Conservation (phyloP, 2,797 vertebrate species). For the Bovichtus variegatus region DNA sequence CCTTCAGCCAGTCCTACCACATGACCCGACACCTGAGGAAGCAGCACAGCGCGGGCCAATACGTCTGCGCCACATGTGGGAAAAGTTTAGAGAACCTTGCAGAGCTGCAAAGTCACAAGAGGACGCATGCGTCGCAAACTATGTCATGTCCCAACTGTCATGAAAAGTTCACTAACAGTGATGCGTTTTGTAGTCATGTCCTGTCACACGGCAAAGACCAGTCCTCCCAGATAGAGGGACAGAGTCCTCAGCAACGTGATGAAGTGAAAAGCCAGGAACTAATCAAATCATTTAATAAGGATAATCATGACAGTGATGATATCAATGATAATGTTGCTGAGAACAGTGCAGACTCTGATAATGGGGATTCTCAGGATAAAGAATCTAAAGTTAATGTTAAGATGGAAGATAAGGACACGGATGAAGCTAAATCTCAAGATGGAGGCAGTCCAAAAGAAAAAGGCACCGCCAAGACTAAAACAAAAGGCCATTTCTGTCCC, state of each 20-base stretch:
- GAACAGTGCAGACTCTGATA: neutral
- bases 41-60: conserved; percentile 59
- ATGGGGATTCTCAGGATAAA: neutral
- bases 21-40: conserved; percentile 76
- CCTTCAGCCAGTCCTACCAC: conserved; percentile 78
- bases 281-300: neutral
- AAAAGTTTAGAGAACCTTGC: conserved; percentile 26
- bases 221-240: neutral
- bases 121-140: conserved; percentile 28
- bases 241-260: neutral
- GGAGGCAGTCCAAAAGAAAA: neutral
- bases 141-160: conserved; percentile 45
- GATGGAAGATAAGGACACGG: neutral
- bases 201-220: conserved; percentile 16
- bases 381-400: neutral
- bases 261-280: conserved; percentile 7
- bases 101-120: conserved; percentile 68
- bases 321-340: neutral
- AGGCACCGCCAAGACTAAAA: neutral
- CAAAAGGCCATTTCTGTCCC: conserved; percentile 68
- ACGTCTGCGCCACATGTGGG: conserved; percentile 70
- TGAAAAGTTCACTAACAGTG: conserved; percentile 14
- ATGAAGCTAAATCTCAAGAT: conserved; percentile 6
- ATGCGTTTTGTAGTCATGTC: conserved; percentile 33
- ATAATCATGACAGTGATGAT: neutral